Conservation (phyloP, 1,140 invertebrate genomes). For the Ips nitidus region DNA sequence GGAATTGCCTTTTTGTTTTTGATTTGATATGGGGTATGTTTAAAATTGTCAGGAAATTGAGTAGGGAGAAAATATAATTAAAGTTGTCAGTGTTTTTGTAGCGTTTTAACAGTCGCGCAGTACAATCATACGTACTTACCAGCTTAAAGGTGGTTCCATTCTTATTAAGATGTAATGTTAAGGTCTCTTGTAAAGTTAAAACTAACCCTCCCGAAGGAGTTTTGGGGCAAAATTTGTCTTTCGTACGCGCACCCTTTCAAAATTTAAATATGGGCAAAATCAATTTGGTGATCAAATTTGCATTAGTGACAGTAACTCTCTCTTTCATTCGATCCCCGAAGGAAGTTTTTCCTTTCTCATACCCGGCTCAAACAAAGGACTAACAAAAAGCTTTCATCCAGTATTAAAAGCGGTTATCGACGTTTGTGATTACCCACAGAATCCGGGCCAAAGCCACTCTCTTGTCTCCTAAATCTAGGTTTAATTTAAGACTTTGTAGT, state of each 20-base stretch:
- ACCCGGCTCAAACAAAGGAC: conserved; percentile 33
- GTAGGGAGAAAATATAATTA: no score
- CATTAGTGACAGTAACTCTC: conserved; percentile 28
- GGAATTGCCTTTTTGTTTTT: no score
- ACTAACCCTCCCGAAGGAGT: conserved; percentile 1
- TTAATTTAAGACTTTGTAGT: conserved; percentile 23
- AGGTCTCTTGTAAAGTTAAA: not conserved
- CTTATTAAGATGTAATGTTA: not conserved
- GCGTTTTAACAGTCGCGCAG: conserved; percentile 47
- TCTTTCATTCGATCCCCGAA: conserved; percentile 14
- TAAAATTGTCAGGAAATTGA: no score
- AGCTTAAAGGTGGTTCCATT: not conserved
- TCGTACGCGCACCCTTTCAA: not conserved
- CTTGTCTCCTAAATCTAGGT: conserved; percentile 34
- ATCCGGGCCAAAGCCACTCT: conserved; percentile 28
- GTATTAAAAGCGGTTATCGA: conserved; percentile 35
- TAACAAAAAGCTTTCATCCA: conserved; percentile 37
- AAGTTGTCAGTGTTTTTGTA: conserved; percentile 47
- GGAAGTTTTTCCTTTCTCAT: conserved; percentile 18
- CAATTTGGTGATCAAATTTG: conserved; percentile 37
- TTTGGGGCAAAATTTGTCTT: conserved; percentile 20
- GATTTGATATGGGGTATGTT: no score
- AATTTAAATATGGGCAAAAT: conserved; percentile 32
- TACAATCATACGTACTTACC: conserved; percentile 44
- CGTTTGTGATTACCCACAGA: conserved; percentile 36